Conservation (phyloP, 2,888 invertebrate genomes). For the Podabrus alpinus region DNA sequence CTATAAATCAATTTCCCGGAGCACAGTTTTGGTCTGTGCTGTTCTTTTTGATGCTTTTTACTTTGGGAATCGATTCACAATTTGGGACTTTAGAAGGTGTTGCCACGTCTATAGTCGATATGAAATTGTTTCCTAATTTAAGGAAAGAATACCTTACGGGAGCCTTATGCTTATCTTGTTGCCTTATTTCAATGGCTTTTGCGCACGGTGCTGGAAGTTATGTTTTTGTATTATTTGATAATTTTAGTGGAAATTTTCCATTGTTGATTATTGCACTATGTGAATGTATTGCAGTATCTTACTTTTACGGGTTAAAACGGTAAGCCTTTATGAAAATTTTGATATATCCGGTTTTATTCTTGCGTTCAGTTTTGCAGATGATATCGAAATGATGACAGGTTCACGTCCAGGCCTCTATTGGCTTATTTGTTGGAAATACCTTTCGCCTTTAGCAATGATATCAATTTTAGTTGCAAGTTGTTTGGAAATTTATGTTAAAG, state of each 20-base stretch:
- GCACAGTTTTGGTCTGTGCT: slow-evolving; percentile 95
- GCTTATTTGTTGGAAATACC: slow-evolving; percentile 93
- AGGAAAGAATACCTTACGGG: slow-evolving; percentile 88
- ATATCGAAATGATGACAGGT: slow-evolving; percentile 94
- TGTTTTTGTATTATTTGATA: slow-evolving; percentile 90
- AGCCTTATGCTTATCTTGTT: slow-evolving; percentile 78
- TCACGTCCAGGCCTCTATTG: slow-evolving; percentile 86
- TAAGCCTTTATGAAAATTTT: slow-evolving; percentile 47
- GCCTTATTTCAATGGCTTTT: slow-evolving; percentile 84
- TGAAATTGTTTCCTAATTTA: slow-evolving; percentile 90
- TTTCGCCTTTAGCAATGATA: slow-evolving; percentile 88
- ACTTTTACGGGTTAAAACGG: slow-evolving; percentile 91
- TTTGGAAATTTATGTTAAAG: slow-evolving; percentile 76
- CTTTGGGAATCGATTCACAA: slow-evolving; percentile 94
- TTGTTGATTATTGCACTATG: slow-evolving; percentile 90
- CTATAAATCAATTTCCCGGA: slow-evolving; percentile 96
- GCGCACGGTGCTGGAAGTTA: slow-evolving; percentile 94
- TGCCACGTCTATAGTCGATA: slow-evolving; percentile 92
- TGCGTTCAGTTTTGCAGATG: slow-evolving; percentile 80
- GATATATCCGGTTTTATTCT: neutral
- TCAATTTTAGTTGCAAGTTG: slow-evolving; percentile 84
- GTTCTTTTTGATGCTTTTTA: slow-evolving; percentile 96
- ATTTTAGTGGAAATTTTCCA: slow-evolving; percentile 92
- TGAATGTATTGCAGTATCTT: slow-evolving; percentile 91
- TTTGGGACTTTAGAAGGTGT: slow-evolving; percentile 96